These are phyloP conservation scores for Onthophagus taurus DNA, from an alignment of 1,140 invertebrate species.

Conservation along the genomic window DNA sequence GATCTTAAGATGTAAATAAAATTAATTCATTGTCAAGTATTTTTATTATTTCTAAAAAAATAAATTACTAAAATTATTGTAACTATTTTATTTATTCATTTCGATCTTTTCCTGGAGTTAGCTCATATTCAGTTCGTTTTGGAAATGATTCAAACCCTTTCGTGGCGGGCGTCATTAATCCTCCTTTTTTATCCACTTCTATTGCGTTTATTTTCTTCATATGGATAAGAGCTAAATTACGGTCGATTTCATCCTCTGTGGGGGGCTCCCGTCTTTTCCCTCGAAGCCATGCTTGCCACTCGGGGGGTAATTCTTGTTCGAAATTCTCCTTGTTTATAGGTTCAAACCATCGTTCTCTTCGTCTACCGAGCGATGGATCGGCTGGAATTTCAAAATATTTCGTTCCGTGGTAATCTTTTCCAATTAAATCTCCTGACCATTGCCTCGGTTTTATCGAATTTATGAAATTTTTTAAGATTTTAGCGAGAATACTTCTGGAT, in stretches of 20 bases:
- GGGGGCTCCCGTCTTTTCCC: constrained; percentile 57
- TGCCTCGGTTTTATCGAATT: constrained; percentile 48
- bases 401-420: constrained; percentile 64
- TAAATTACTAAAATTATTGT: background rate
- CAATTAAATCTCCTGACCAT: constrained; percentile 41
- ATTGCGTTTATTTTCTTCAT: constrained; percentile 66
- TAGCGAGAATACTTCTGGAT: constrained; percentile 34
- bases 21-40: too few species aligned
- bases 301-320: constrained; percentile 62
- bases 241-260: constrained; percentile 57
- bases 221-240: constrained; percentile 58
- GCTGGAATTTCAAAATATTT: constrained; percentile 69
- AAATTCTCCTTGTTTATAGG: constrained; percentile 52
- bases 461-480: constrained; percentile 48
- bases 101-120: constrained; percentile 24
- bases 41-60: background rate
- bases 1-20: constrained; percentile 8
- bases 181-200: constrained; percentile 47
- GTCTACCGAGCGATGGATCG: constrained; percentile 47
- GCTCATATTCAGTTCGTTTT: constrained; percentile 28
- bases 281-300: constrained; percentile 79
- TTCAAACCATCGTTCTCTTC: constrained; percentile 58
- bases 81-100: background rate
- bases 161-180: constrained; percentile 31
- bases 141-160: constrained; percentile 35